Percentiles rank a stretch among this genome's conserved stretches.
These are phyloP conservation scores for Montipora cactus DNA, from an alignment of 64 coral and sea anemone genomes.

Conservation along the genomic window DNA sequence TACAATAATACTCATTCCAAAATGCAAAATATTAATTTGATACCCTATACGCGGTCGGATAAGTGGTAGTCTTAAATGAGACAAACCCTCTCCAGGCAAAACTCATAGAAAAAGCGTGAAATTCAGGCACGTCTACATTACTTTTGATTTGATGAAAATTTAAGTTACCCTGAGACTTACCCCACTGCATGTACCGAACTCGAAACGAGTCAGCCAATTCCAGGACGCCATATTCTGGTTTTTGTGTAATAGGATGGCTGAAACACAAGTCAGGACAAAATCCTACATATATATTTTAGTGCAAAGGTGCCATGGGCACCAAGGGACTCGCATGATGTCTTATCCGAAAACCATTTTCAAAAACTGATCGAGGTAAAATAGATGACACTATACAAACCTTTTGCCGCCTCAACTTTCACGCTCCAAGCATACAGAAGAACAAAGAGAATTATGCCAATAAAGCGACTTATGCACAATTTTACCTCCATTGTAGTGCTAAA, in stretches of 20 bases:
- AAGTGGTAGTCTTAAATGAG: not conserved
- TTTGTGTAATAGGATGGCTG: slow-evolving; percentile 4
- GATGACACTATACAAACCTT: not conserved
- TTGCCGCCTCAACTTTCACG: not conserved
- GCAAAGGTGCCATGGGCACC: too few species aligned
- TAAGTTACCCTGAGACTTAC: not conserved
- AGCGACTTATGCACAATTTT: not conserved
- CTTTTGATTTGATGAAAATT: too few species aligned
- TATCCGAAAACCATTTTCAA: too few species aligned
- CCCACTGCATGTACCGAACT: slow-evolving; percentile 12
- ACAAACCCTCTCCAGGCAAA: not conserved
- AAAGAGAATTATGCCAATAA: not conserved
- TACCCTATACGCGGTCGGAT: not conserved
- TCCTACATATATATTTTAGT: too few species aligned
- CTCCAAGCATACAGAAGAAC: not conserved
- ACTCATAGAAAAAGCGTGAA: not conserved
- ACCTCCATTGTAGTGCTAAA: not conserved
- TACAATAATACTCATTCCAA: not conserved
- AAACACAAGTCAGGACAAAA: not conserved
- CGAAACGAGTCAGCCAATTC: slow-evolving; percentile 10
- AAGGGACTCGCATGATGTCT: too few species aligned
- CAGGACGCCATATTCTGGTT: not conserved
- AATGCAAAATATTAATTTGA: not conserved
- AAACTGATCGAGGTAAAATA: too few species aligned
- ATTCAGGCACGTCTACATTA: too few species aligned